Evolutionary conservation across 2,113 vertebrate genomes (phyloP).

Genomic region (Podocnemis expansa): DNA sequence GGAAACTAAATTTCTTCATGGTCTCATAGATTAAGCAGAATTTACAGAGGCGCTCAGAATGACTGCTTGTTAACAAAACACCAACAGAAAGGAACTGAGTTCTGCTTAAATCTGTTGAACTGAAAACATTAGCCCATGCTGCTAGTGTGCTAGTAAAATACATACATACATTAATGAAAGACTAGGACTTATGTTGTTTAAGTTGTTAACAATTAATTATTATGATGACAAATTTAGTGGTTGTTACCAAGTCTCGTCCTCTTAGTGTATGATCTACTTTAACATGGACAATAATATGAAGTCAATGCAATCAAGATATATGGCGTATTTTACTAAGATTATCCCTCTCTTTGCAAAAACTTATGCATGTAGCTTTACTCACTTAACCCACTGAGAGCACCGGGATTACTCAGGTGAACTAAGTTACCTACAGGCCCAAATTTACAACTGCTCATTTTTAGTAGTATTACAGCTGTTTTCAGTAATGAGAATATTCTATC

Average conservation of each 20-base stretch:
- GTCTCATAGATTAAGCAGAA: background rate
- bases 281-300: slow-evolving; percentile 20
- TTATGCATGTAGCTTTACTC: background rate
- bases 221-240: too few relatives aligned
- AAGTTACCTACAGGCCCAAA: background rate
- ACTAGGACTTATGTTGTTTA: background rate
- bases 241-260: slow-evolving; percentile 14
- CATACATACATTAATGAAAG: background rate
- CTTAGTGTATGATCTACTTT: background rate
- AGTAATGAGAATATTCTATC: background rate
- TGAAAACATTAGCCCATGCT: background rate
- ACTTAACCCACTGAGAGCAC: background rate
- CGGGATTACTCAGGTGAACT: background rate
- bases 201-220: too few relatives aligned
- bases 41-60: background rate
- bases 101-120: background rate
- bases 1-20: background rate
- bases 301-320: background rate
- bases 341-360: background rate
- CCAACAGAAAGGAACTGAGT: background rate
- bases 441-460: background rate
- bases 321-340: background rate
- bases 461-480: background rate
- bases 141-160: fast-evolving
- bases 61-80: background rate